Conservation (phyloP, 2,888 invertebrate species). For the Zygothrica quintamaculata region DNA sequence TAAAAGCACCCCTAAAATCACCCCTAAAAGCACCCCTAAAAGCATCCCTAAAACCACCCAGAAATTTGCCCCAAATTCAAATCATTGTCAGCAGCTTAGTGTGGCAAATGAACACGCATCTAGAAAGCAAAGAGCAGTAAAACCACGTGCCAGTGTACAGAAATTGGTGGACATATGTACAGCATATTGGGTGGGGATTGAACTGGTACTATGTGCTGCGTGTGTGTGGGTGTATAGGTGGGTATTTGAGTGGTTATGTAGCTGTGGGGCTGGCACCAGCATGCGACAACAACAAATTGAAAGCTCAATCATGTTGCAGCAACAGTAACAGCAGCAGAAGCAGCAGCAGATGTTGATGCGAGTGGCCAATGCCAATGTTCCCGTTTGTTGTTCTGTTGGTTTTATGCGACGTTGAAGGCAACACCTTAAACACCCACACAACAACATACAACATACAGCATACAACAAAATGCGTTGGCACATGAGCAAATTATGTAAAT, state of each 20-base stretch:
- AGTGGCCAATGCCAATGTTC: slow-evolving; percentile 59
- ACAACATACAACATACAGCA: slow-evolving; percentile 17
- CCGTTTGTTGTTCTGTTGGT: slow-evolving; percentile 52
- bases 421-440: slow-evolving; percentile 12
- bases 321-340: too few relatives aligned
- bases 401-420: slow-evolving; percentile 47
- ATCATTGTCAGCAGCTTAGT: slow-evolving; percentile 59
- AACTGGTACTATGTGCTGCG: too few relatives aligned
- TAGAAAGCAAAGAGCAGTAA: slow-evolving; percentile 17
- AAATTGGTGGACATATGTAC: slow-evolving; percentile 33
- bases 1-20: too few relatives aligned
- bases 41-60: background rate
- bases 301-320: slow-evolving; percentile 81
- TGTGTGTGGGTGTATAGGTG: background rate
- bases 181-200: slow-evolving; percentile 7
- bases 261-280: too few relatives aligned
- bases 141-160: slow-evolving; percentile 61
- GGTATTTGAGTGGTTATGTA: background rate
- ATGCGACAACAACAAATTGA: too few relatives aligned
- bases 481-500: slow-evolving; percentile 79
- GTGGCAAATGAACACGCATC: slow-evolving; percentile 42
- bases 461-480: slow-evolving; percentile 17
- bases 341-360: slow-evolving; percentile 78
- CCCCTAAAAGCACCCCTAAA: too few relatives aligned
- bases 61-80: slow-evolving; percentile 23